A percentile compares a stretch with the other conserved stretches of the same genome.
These are phyloP conservation scores for Aporophyla nigra DNA, from an alignment of 2,888 invertebrate species.

Conservation along the genomic window DNA sequence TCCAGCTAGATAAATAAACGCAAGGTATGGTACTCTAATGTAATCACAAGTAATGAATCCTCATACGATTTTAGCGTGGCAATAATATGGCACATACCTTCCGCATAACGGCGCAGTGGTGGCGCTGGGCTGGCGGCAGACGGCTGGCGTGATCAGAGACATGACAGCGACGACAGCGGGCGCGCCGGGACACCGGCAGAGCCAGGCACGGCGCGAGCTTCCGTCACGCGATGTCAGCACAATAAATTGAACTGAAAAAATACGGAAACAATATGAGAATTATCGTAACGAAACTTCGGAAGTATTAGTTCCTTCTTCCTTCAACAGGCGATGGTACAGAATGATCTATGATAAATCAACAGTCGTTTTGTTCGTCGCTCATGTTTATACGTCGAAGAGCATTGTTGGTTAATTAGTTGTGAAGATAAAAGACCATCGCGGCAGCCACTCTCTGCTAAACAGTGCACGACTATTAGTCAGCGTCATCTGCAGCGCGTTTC, in stretches of 20 bases:
- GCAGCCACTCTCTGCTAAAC: slow-evolving; percentile 69
- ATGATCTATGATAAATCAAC: slow-evolving; percentile 16
- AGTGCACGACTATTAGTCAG: slow-evolving; percentile 77
- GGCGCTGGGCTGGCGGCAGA: slow-evolving; percentile 77
- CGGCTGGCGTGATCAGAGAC: slow-evolving; percentile 87
- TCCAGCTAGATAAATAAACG: neutral
- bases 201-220: slow-evolving; percentile 82
- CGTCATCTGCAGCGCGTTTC: slow-evolving; percentile 79
- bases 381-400: slow-evolving; percentile 51
- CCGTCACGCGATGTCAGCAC: slow-evolving; percentile 84
- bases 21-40: neutral
- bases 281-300: slow-evolving; percentile 50
- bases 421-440: slow-evolving; percentile 69
- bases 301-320: slow-evolving; percentile 39
- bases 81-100: slow-evolving; percentile 56
- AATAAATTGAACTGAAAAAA: slow-evolving; percentile 77
- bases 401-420: slow-evolving; percentile 72
- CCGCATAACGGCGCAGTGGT: slow-evolving; percentile 64
- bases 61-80: slow-evolving; percentile 23
- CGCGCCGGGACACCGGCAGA: slow-evolving; percentile 77
- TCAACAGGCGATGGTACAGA: neutral
- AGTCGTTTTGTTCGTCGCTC: slow-evolving; percentile 8
- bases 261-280: slow-evolving; percentile 69
- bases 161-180: slow-evolving; percentile 82
- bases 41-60: slow-evolving; percentile 31